Percentiles rank a stretch among this genome's conserved stretches.
phyloP scores from a whole-genome alignment of 2,888 invertebrate species.

The Biston betularia region DNA sequence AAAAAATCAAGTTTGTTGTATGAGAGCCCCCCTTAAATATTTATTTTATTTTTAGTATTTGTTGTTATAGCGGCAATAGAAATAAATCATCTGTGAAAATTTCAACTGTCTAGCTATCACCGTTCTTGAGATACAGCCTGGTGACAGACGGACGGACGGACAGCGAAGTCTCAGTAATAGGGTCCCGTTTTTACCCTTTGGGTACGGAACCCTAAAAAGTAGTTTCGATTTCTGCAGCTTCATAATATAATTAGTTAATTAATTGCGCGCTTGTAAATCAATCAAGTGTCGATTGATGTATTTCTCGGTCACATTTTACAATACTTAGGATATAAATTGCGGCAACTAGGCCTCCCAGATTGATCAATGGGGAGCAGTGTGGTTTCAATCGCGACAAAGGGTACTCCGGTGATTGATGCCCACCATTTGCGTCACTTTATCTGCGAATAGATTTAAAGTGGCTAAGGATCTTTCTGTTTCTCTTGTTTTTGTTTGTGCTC shows the following conservation, averaged over 20 bases:
- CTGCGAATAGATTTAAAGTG: slow-evolving; percentile 49
- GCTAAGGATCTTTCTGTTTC: slow-evolving; percentile 36
- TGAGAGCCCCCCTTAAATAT: too few relatives aligned
- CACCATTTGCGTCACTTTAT: slow-evolving; percentile 49
- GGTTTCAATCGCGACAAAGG: slow-evolving; percentile 50
- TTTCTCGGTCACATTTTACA: slow-evolving; percentile 22
- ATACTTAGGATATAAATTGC: slow-evolving; percentile 28
- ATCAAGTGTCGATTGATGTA: slow-evolving; percentile 16
- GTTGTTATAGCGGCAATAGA: too few relatives aligned
- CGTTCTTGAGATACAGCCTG: too few relatives aligned
- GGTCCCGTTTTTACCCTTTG: too few relatives aligned
- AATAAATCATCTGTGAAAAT: too few relatives aligned
- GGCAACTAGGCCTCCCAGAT: slow-evolving; percentile 40
- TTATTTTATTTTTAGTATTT: too few relatives aligned
- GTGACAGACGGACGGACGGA: too few relatives aligned
- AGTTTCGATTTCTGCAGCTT: background rate
- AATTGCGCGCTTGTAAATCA: slow-evolving; percentile 16
- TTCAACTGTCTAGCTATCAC: too few relatives aligned
- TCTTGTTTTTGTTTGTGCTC: slow-evolving; percentile 36
- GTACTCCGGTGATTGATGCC: slow-evolving; percentile 46
- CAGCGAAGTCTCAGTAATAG: too few relatives aligned
- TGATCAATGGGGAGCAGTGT: slow-evolving; percentile 44
- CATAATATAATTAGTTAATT: slow-evolving; percentile 3
- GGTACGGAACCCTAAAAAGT: too few relatives aligned
- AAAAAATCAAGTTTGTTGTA: too few relatives aligned